Conservation (phyloP, 2,888 invertebrate genomes). For the Acleris cristana region DNA sequence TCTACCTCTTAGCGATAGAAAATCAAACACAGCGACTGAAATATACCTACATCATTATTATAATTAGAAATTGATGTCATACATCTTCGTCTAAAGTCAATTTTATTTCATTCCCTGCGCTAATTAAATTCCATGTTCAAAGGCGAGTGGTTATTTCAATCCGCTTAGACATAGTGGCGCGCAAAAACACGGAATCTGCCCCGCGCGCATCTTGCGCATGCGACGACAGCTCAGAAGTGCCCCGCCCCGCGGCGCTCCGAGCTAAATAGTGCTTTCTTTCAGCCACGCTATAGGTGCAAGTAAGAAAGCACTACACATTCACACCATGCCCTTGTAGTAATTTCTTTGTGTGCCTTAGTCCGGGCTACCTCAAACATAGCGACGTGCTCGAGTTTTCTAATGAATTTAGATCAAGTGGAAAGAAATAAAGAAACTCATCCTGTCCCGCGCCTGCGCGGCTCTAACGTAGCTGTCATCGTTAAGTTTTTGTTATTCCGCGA, state of each 20-base stretch:
- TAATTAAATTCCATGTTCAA: constrained; percentile 63
- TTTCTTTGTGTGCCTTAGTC: neutral
- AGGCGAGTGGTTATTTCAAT: constrained; percentile 72
- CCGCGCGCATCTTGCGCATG: constrained; percentile 61
- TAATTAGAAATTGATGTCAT: constrained; percentile 33
- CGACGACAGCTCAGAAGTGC: constrained; percentile 48
- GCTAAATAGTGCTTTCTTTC: constrained; percentile 34
- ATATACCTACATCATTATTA: constrained; percentile 26
- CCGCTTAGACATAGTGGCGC: constrained; percentile 72
- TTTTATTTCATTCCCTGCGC: constrained; percentile 57
- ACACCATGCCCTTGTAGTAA: neutral
- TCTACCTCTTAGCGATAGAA: no score
- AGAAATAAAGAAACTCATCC: constrained; percentile 59
- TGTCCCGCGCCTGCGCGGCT: constrained; percentile 36
- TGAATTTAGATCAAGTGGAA: constrained; percentile 75
- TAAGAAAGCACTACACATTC: constrained; percentile 6
- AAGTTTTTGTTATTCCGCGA: constrained; percentile 18
- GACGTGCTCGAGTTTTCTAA: constrained; percentile 63
- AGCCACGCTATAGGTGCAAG: constrained; percentile 1
- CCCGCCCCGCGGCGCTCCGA: constrained; percentile 4
- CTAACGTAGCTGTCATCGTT: constrained; percentile 34
- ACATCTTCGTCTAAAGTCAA: constrained; percentile 34
- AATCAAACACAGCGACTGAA: constrained; percentile 42
- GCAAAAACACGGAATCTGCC: constrained; percentile 72
- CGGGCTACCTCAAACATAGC: constrained; percentile 17